These are phyloP conservation scores for Tenthredo mesomela DNA, from an alignment of 2,888 invertebrate species.

Conservation along the genomic window DNA sequence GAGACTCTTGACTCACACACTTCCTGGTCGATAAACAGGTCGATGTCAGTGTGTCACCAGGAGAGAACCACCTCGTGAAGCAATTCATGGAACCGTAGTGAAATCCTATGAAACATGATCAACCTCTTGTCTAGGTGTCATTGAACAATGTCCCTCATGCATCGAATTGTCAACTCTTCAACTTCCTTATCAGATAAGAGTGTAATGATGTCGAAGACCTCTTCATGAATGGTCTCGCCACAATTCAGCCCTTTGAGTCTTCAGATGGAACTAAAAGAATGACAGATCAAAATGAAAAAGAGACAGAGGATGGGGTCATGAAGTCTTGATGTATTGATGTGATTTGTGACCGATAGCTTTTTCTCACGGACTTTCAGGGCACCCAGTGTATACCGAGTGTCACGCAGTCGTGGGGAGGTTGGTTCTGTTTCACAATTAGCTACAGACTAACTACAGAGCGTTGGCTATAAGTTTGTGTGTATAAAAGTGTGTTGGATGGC, in stretches of 20 bases:
- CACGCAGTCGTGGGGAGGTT: conserved; percentile 10
- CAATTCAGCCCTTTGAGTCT: not conserved
- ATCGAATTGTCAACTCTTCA: not conserved
- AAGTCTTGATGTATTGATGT: not conserved
- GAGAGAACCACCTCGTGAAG: not conserved
- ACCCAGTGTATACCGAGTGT: conserved; percentile 13
- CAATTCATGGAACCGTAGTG: not conserved
- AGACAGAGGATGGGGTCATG: not conserved
- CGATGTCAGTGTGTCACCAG: not conserved
- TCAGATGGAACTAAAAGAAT: not conserved
- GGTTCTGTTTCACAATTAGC: not conserved
- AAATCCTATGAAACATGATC: not conserved
- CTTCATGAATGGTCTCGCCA: not conserved
- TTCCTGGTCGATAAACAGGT: not conserved
- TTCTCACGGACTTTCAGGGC: not conserved
- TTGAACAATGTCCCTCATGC: not conserved
- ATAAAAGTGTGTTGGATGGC: conserved; percentile 24
- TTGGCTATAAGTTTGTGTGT: not conserved
- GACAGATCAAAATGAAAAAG: not conserved
- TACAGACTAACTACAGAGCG: not conserved
- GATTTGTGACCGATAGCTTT: not conserved
- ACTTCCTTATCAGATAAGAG: not conserved
- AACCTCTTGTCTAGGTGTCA: not conserved
- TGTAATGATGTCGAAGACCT: not conserved
- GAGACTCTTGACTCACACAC: not conserved